These are phyloP conservation scores for Tichodroma muraria DNA, from an alignment of 2,113 vertebrate genomes.

Conservation along the genomic window DNA sequence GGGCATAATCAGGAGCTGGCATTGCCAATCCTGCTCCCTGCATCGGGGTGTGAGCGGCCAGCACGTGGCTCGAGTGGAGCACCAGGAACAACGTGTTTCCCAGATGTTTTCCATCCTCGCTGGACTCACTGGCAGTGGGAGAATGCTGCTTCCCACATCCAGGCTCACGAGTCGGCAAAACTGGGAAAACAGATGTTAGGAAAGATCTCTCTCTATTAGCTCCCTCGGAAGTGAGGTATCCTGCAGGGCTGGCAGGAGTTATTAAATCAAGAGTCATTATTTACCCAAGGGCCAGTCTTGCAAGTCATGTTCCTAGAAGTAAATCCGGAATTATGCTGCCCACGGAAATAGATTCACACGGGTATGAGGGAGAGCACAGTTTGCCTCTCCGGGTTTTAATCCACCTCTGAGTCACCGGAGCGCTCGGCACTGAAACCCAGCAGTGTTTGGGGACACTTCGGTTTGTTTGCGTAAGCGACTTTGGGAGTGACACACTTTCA, in stretches of 20 bases:
- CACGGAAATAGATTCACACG: not conserved
- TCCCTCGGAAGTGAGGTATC: not conserved
- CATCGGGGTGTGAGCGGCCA: not conserved
- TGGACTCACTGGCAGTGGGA: rapidly evolving
- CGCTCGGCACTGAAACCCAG: not conserved
- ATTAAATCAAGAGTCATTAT: not conserved
- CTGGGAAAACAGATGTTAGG: not conserved
- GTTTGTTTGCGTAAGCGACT: not conserved
- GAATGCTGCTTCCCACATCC: not conserved
- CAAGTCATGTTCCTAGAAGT: not conserved
- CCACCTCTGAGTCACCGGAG: not conserved
- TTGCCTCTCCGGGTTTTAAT: not conserved
- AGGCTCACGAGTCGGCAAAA: not conserved
- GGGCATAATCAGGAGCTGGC: rapidly evolving
- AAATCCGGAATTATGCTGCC: not conserved
- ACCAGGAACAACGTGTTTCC: rapidly evolving
- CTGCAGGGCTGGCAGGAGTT: slow-evolving; percentile 1
- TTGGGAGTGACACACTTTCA: not conserved
- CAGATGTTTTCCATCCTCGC: not conserved
- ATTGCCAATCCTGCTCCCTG: rapidly evolving
- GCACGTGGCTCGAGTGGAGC: rapidly evolving
- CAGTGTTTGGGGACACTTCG: not conserved
- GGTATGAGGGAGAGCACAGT: not conserved
- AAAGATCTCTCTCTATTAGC: not conserved
- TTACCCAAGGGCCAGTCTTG: not conserved